A percentile compares a stretch with the other conserved stretches of the same genome.
Evolutionary conservation across 2,888 invertebrate species (phyloP).

Genomic region (Papilio elwesi): DNA sequence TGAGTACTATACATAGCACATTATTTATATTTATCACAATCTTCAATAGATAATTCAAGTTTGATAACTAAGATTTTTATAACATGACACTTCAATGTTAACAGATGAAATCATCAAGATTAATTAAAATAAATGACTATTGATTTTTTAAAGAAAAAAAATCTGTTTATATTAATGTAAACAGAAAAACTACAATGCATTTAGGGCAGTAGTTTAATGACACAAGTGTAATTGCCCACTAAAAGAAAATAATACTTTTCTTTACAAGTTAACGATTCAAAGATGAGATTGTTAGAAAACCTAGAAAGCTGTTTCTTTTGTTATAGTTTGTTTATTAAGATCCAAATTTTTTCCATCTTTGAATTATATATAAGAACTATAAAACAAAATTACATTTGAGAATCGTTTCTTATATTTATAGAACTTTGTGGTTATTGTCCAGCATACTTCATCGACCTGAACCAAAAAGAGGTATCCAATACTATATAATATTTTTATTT

Average conservation of each 20-base stretch:
- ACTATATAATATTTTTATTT: constrained; percentile 74
- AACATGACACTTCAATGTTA: neutral
- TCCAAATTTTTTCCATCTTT: constrained; percentile 58
- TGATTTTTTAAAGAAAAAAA: neutral
- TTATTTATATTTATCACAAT: neutral
- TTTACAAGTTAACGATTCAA: neutral
- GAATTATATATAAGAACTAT: constrained; percentile 61
- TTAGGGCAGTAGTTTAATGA: neutral
- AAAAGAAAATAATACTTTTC: neutral
- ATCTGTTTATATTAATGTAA: neutral
- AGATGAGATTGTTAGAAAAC: neutral
- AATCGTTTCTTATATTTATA: constrained; percentile 86
- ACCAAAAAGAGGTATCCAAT: constrained; percentile 84
- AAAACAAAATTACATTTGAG: constrained; percentile 81
- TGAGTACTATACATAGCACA: neutral
- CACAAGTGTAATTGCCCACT: neutral
- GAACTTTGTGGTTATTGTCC: constrained; percentile 86
- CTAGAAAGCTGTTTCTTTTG: neutral
- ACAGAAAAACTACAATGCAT: neutral
- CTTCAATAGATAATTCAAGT: neutral
- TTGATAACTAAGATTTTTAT: too few species aligned
- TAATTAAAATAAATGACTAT: neutral
- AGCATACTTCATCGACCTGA: constrained; percentile 85
- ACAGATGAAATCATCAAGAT: neutral
- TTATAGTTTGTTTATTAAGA: neutral